A percentile compares a stretch with the other conserved stretches of the same genome.
These are phyloP conservation scores for Monodelphis domestica DNA, from an alignment of 2,797 vertebrate genomes.

Conservation along the genomic window DNA sequence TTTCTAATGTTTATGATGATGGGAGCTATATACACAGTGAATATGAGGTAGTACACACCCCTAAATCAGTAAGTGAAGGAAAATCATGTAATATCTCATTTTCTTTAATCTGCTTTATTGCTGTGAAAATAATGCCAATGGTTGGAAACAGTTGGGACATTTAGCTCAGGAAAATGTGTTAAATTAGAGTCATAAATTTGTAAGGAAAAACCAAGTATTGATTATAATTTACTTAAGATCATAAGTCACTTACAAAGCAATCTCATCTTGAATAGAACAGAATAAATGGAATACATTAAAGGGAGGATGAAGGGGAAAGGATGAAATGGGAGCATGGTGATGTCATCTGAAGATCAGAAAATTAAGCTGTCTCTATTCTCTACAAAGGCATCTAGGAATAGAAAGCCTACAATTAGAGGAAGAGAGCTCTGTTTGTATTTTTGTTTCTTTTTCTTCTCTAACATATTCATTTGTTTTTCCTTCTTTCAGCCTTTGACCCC, in stretches of 20 bases:
- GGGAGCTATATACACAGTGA: constrained; percentile 29
- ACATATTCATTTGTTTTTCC: neutral
- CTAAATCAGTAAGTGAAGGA: constrained; percentile 16
- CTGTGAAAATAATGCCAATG: constrained; percentile 28
- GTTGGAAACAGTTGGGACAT: constrained; percentile 20
- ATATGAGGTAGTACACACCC: constrained; percentile 13
- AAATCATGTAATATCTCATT: constrained; percentile 17
- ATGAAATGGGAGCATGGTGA: neutral
- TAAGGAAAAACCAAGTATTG: constrained; percentile 21
- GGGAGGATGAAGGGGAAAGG: neutral
- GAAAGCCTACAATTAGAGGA: neutral
- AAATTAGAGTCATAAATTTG: neutral
- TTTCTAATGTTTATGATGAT: constrained; percentile 38
- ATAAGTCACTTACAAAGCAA: constrained; percentile 9
- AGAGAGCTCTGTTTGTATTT: neutral
- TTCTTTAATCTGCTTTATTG: neutral
- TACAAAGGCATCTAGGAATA: neutral
- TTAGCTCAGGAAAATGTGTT: constrained; percentile 19
- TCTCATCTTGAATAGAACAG: neutral
- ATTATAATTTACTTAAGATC: constrained; percentile 19
- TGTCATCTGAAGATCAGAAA: neutral
- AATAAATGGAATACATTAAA: constrained; percentile 24
- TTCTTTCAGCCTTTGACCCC: neutral
- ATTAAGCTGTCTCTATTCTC: neutral
- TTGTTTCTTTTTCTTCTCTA: neutral